Base-by-base conservation (phyloP, 2,113 vertebrate genomes). In the Cyprinodon variegatus region DNA sequence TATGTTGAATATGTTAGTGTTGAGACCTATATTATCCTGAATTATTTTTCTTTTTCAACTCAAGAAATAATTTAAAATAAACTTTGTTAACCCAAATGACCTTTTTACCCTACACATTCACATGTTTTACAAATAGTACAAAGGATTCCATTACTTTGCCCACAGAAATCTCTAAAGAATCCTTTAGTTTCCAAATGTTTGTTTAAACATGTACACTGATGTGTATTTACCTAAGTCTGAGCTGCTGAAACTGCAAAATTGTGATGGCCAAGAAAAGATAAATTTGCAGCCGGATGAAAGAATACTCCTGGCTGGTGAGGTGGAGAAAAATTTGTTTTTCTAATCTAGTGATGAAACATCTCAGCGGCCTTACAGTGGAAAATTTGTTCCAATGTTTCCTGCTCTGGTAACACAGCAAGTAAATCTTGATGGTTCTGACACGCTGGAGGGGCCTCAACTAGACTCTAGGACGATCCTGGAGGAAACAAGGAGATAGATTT, bases 341-440 rank as follows among this genome's bases (percentile, higher is more conserved):
- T 43, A 63, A 48, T 37, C 38, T 20, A 29, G n/a, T n/a, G 62
- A 72, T 75, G 50, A 75, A 71, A 75, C 41, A 50, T 20, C 40
- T 81, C 20, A 39, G 53, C 29, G 62, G 22, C 0, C 53, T 46
- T 13, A 69, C 61, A 65, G 43, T 45, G 68, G 20, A 64, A 61
- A 48, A 59, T 45, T 66, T 45, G 61, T 8, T 17, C 12, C 43
- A 61, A 46, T 67, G 62, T 81, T 85, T 76, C 61, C 65, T 60
- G 62, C 63, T 12, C 63, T 13, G 50, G 17, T 10, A 57, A 7
- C 7, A 17, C 20, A 53, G 13, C 50, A 57, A 57, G 50, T 10
- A n/a, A 57, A 57, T n/a, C 50, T 57, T 70, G 72, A 76, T 59
- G 70, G 83, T 76, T 85, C 65, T 83, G 71, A 81, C 75, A 81